Conservation (phyloP, 2,888 invertebrate genomes). For the Pocota personata region DNA sequence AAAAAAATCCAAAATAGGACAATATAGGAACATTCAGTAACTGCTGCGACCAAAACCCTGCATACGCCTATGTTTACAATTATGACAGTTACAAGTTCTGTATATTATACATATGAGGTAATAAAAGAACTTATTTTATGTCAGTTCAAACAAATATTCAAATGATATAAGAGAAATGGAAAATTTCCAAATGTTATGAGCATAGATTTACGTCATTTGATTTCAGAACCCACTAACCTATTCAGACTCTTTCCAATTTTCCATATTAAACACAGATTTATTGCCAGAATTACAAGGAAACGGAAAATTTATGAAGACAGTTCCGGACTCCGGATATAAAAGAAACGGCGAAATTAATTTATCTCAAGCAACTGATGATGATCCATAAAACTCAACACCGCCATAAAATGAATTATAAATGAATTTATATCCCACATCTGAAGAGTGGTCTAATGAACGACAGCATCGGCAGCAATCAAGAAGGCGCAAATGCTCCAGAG, state of each 20-base stretch:
- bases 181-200: neutral
- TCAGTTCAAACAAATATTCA: no score
- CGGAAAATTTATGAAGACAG: constrained; percentile 7
- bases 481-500: neutral
- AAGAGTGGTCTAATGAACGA: constrained; percentile 4
- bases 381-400: constrained; percentile 29
- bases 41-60: no score
- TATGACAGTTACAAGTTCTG: neutral
- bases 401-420: constrained; percentile 44
- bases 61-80: no score
- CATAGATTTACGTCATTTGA: neutral
- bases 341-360: constrained; percentile 14
- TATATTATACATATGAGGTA: no score
- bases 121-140: no score
- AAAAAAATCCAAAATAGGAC: no score
- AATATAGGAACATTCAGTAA: no score
- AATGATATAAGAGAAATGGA: no score
- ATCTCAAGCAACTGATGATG: constrained; percentile 20
- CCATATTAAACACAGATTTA: neutral
- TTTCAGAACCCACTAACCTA: neutral
- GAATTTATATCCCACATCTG: constrained; percentile 16
- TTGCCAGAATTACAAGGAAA: neutral
- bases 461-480: constrained; percentile 3
- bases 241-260: neutral
- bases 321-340: constrained; percentile 3